Conservation (phyloP, 2,888 invertebrate species). For the Parnassius orleans region DNA sequence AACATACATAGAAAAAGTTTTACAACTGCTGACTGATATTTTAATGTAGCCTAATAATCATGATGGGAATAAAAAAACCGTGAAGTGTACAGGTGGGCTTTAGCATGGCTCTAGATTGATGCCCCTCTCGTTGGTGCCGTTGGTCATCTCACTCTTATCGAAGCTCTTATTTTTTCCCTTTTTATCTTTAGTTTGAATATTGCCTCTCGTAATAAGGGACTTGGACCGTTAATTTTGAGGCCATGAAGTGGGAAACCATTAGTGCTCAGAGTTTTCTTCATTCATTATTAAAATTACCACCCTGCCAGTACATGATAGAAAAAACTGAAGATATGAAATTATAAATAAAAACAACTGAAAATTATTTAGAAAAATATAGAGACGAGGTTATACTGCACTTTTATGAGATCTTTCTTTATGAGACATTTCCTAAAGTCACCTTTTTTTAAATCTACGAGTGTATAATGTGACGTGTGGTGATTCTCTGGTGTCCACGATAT, state of each 20-base stretch:
- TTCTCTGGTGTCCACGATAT: too few relatives aligned
- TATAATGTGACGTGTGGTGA: too few relatives aligned
- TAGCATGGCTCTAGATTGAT: slow-evolving; percentile 73
- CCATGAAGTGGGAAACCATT: slow-evolving; percentile 51
- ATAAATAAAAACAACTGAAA: too few relatives aligned
- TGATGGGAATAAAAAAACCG: slow-evolving; percentile 59
- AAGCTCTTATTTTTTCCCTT: slow-evolving; percentile 50
- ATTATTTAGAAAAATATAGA: too few relatives aligned
- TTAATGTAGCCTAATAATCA: slow-evolving; percentile 79
- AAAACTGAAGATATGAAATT: too few relatives aligned
- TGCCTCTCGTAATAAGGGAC: slow-evolving; percentile 67
- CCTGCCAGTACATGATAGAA: too few relatives aligned
- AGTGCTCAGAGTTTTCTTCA: too few relatives aligned
- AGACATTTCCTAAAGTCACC: too few relatives aligned
- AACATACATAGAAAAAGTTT: slow-evolving; percentile 42
- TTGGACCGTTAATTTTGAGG: slow-evolving; percentile 59
- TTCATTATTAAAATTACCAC: too few relatives aligned
- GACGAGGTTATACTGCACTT: too few relatives aligned
- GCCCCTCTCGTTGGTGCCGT: slow-evolving; percentile 42
- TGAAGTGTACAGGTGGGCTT: slow-evolving; percentile 72
- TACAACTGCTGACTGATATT: slow-evolving; percentile 58
- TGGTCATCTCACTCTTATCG: slow-evolving; percentile 53
- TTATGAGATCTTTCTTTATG: too few relatives aligned
- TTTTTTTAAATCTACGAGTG: too few relatives aligned
- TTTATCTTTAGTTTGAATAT: slow-evolving; percentile 73